Percentiles rank a stretch among this genome's conserved stretches.
phyloP scores from a whole-genome alignment of 2,797 vertebrate genomes.

The Crax fasciolata region DNA sequence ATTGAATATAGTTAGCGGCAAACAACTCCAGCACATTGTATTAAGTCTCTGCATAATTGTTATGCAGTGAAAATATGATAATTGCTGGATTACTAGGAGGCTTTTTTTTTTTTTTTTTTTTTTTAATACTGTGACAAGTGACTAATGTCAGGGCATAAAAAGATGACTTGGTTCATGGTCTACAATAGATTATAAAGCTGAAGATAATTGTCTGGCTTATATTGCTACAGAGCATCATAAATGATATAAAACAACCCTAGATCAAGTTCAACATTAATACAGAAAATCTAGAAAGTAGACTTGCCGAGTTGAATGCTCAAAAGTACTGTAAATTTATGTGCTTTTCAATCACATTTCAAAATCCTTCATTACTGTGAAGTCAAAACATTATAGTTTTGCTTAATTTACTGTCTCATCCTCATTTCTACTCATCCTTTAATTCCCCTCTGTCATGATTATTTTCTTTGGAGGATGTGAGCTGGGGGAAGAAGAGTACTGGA shows the following conservation, averaged over 20 bases:
- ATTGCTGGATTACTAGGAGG: neutral
- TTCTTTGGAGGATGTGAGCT: neutral
- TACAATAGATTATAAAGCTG: neutral
- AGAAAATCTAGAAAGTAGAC: neutral
- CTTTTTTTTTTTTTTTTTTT: neutral
- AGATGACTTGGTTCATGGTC: constrained; percentile 29
- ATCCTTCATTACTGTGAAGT: neutral
- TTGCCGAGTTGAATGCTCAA: neutral
- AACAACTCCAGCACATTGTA: neutral
- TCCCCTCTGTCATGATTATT: neutral
- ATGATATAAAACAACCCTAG: neutral
- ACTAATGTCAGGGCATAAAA: neutral
- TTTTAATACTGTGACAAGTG: neutral
- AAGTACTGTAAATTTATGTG: neutral
- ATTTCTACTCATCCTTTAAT: neutral
- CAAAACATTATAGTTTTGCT: neutral
- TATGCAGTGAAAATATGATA: neutral
- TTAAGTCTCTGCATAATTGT: neutral
- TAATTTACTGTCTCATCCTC: neutral
- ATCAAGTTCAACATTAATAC: neutral
- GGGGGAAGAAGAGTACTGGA: neutral
- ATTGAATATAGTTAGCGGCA: neutral
- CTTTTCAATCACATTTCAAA: neutral
- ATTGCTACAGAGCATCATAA: constrained; percentile 11
- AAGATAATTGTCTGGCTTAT: constrained; percentile 22